A percentile compares a stretch with the other conserved stretches of the same genome.
Evolutionary conservation across 1,140 invertebrate species (phyloP).

Genomic region (Argopecten irradians): DNA sequence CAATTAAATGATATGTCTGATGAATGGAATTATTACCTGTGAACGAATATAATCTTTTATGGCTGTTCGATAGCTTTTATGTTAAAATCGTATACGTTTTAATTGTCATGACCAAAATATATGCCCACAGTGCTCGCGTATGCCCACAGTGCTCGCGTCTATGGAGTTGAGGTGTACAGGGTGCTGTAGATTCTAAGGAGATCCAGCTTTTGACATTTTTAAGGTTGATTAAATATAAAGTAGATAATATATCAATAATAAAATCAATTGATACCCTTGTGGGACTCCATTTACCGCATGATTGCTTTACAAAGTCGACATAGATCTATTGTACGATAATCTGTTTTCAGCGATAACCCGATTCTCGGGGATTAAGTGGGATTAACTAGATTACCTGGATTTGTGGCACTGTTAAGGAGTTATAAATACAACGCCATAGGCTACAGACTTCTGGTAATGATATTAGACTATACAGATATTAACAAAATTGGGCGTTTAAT

Average conservation of each 20-base stretch:
- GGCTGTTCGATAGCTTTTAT: background rate
- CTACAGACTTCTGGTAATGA: background rate
- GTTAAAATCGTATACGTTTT: background rate
- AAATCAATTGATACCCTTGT: background rate
- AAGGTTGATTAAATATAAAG: constrained; percentile 1
- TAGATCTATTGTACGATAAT: background rate
- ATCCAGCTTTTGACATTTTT: background rate
- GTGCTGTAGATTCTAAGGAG: background rate
- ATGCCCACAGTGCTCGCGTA: background rate
- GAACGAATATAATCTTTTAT: background rate
- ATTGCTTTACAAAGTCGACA: background rate
- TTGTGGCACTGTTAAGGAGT: background rate
- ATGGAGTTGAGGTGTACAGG: background rate
- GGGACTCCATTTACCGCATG: background rate
- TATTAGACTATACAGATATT: background rate
- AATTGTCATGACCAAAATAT: too few species aligned
- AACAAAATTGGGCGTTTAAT: too few species aligned
- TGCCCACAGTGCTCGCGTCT: background rate
- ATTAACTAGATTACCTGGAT: background rate
- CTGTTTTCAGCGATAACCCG: background rate
- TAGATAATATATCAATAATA: constrained; percentile 6
- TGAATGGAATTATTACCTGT: background rate
- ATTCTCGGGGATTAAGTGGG: background rate
- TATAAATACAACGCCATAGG: background rate
- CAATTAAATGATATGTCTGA: background rate